Conservation (phyloP, 2,797 vertebrate species). For the Limosa lapponica region DNA sequence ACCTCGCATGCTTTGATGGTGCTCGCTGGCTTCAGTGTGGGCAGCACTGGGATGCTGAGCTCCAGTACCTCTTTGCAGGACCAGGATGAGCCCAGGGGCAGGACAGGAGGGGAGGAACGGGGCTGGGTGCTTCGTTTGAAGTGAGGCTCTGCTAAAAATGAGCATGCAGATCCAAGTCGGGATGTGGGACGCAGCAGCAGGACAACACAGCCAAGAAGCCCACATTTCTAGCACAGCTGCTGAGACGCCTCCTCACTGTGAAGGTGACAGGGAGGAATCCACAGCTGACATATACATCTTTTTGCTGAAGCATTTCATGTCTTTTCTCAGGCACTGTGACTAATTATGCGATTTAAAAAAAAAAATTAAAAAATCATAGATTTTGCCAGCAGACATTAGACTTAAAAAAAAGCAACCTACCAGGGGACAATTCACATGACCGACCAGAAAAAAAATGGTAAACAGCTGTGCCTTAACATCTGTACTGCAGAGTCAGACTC, state of each 20-base stretch:
- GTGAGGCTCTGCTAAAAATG: neutral
- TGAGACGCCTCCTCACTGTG: neutral
- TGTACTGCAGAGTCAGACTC: neutral
- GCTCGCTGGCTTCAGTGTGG: neutral
- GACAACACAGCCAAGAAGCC: neutral
- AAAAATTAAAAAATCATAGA: neutral
- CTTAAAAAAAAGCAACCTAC: neutral
- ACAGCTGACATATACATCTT: constrained; percentile 57
- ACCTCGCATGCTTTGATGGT: fast-evolving
- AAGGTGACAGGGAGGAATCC: constrained; percentile 40
- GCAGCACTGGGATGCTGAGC: neutral
- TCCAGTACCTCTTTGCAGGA: neutral
- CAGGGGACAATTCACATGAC: constrained; percentile 52
- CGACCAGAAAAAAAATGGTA: constrained; percentile 11
- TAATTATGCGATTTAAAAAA: constrained; percentile 49
- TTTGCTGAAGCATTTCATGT: constrained; percentile 30
- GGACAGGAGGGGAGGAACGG: neutral
- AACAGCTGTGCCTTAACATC: constrained; percentile 71
- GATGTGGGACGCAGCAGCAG: neutral
- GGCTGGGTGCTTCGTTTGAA: neutral
- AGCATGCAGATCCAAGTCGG: fast-evolving
- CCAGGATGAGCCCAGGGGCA: neutral
- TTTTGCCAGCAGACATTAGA: constrained; percentile 57
- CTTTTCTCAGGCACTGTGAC: constrained; percentile 38
- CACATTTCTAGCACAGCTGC: neutral